Base-by-base conservation (phyloP, 2,113 vertebrate genomes). In the Tichodroma muraria region DNA sequence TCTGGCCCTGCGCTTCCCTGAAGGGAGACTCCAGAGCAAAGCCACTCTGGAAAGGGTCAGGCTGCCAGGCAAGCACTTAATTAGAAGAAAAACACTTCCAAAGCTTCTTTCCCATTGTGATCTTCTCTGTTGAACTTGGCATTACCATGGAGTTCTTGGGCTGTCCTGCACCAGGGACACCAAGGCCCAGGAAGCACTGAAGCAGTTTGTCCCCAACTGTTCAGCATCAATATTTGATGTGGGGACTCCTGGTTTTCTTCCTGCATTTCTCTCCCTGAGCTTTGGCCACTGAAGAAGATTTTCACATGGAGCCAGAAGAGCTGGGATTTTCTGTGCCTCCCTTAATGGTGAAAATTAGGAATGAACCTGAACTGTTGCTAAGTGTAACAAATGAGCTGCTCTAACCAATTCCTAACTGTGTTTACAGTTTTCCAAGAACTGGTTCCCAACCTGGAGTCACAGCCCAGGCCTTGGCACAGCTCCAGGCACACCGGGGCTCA, bases 81-180 rank as follows among this genome's bases (percentile, higher is more conserved):
- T 52, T 3, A 64, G 31, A 38, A 79, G 10, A 64, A 68, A 92
- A 92, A 68, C n/a, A 38, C 25, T 76, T 91, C 79, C 80, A 82
- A 69, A 85, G 52, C 15, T 53, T 66, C 76, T 22, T 54, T 83
- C 38, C 52, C 69, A 64, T 38, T 35, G 60, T 24, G 94, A 96
- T 73, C 59, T 52, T 47, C 45, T 47, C 23, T 91, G 89, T 90
- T 94, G 91, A 90, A 88, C 70, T 94, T 95, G 93, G 94, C 94
- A 88, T 49, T 45, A 23, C 5, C 37, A 5, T 4, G 49, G 64
- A 80, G 79, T 57, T 85, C 79, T 20, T 6, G 44, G 75, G 76
- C 64, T 88, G 60, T 73, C 72, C 64, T 11, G 52, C 44, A 52
- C 7, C 3, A 52, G 35, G 85, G 82, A 83, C 93, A 85, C 35